Percentiles rank a stretch among this genome's conserved stretches.
Conservation (phyloP, 2,113 vertebrate species). For the Leuciscus idus region DNA sequence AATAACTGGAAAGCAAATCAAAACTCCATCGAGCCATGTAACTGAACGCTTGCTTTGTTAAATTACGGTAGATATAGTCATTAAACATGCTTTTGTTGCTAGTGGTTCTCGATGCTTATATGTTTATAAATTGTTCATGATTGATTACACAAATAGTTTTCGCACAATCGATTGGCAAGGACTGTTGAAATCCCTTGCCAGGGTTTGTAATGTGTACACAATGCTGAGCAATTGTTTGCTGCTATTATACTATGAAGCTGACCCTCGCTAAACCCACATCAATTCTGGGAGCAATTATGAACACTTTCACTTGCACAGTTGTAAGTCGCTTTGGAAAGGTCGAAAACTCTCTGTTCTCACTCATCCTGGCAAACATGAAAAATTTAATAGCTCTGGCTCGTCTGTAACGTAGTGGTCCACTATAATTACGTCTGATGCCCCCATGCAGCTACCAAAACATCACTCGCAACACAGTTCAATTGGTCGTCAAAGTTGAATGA, state of each 20-base stretch:
- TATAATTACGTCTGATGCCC: slow-evolving; percentile 21
- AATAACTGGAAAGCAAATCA: slow-evolving; percentile 14
- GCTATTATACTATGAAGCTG: slow-evolving; percentile 5
- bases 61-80: slow-evolving; percentile 26
- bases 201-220: not conserved
- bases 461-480: slow-evolving; percentile 26
- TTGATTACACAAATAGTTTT: slow-evolving; percentile 27
- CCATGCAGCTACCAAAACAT: slow-evolving; percentile 48
- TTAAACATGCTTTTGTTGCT: slow-evolving; percentile 10
- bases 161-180: slow-evolving; percentile 29
- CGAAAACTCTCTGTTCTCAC: slow-evolving; percentile 5
- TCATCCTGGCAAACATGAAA: slow-evolving; percentile 7
- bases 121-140: slow-evolving; percentile 24
- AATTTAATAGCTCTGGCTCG: not conserved
- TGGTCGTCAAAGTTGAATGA: slow-evolving; percentile 51
- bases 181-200: not conserved
- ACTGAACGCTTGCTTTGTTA: slow-evolving; percentile 22
- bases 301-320: not conserved
- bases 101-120: slow-evolving; percentile 3
- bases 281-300: slow-evolving; percentile 32
- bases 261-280: slow-evolving; percentile 23
- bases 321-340: not conserved
- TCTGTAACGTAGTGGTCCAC: slow-evolving; percentile 13
- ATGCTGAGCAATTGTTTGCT: not conserved
- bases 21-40: slow-evolving; percentile 18